Percentiles rank a stretch among this genome's conserved stretches.
Evolutionary conservation across 2,113 vertebrate genomes (phyloP).

Genomic region (Terrapene triunguis): DNA sequence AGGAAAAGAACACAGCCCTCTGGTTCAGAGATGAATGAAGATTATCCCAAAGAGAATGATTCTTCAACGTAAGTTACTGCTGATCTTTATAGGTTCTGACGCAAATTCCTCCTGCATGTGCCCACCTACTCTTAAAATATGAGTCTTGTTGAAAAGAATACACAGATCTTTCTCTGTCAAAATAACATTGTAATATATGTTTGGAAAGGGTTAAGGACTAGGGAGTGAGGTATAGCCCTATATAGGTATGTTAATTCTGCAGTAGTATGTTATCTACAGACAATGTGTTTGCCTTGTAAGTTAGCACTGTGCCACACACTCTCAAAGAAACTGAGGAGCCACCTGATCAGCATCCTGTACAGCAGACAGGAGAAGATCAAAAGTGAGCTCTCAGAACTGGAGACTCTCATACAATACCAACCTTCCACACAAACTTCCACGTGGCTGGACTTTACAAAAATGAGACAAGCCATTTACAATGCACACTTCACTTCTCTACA

Average conservation of each 20-base stretch:
- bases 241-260: neutral
- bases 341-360: too few species aligned
- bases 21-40: constrained; percentile 91
- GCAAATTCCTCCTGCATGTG: neutral
- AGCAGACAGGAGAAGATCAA: too few species aligned
- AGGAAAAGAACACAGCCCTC: constrained; percentile 88
- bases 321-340: too few species aligned
- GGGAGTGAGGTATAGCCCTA: neutral
- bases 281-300: neutral
- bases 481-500: too few species aligned
- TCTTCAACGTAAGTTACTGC: constrained; percentile 90
- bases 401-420: too few species aligned
- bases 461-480: too few species aligned
- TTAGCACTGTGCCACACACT: neutral
- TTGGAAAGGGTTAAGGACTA: neutral
- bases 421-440: too few species aligned
- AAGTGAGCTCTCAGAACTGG: too few species aligned
- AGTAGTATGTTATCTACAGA: neutral
- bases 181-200: neutral
- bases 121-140: neutral
- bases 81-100: neutral
- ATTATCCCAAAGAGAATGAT: constrained; percentile 99
- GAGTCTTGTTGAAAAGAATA: neutral
- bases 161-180: neutral
- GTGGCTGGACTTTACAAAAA: too few species aligned